Evolutionary conservation across 2,888 invertebrate species (phyloP), one percentile per base, ranked within the genome.

Genomic region (Adineta ricciae): DNA sequence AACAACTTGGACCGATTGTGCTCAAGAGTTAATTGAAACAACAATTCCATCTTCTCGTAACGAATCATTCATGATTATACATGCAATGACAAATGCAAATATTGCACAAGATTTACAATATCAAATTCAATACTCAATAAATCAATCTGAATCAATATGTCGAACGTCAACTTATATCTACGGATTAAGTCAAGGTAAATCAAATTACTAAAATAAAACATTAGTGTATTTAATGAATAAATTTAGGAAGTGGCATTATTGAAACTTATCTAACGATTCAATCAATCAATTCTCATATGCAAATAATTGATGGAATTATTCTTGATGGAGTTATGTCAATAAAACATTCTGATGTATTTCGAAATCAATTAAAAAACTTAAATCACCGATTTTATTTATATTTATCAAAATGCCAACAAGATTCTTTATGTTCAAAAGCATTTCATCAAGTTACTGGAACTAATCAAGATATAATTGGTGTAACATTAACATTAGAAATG

Each of bases 101-200:
- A 64, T 64, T 64, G 64, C 64, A 64, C 64, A 64, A 64, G 64
- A 64, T 64, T 64, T 64, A 64, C 64, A 64, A 32, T 64, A 64
- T 64, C 64, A 64, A 64, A 64, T 64, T 64, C 64, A 64, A 27
- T 64, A 64, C 27, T 7, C 64, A 27, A 64, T 64, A 5, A 64
- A 64, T 64, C 64, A 64, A 27, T 64, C 64, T 14, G 27, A 64
- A 64, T 14, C 64, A 27, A 64, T 3, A 27, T 14, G 0, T 64
- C 16, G 8, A 27, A 64, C 64, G 32, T 64, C 64, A 2, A 64
- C 64, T 11, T 64, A 64, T 64, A 64, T 64, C 16, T 64, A 64
- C 8, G 64, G 64, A 27, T 64, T 64, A 27, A 64, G 64, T 27
- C 64, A 64, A 64, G 64, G 64, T 64, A 64, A 64, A 16, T 9